Base-by-base conservation (phyloP, 2,888 invertebrate genomes). In the Chalcis sispes region DNA sequence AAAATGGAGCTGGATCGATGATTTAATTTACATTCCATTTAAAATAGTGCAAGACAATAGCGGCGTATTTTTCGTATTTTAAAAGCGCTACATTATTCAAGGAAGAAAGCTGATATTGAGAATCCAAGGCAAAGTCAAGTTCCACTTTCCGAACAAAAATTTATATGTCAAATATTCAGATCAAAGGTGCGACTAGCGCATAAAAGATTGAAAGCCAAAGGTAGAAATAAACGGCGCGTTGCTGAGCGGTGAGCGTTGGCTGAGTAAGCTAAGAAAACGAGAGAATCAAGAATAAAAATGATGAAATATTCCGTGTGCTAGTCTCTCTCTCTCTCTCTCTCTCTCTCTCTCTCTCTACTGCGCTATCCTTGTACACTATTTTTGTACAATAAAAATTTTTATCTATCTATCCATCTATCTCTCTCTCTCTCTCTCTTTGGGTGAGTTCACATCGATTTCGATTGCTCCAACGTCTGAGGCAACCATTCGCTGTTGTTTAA, bases 111-210 rank as follows among this genome's bases (percentile, higher is more conserved):
- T 58, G 27, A 66, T 27, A 48, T 10, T 8, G 18, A 50, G 5
- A 4, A 27, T n/a, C 25, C 1, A 25, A 25, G 32, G n/a, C 10
- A 8, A 1, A 15, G 13, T 15, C 27, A 29, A 62, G 27, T 71
- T 36, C 71, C n/a, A 71, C 42, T 52, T 42, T 50, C 20, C 8
- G 27, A 40, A 13, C 50, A 54, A 71, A 62, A 62, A 54, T 71
- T 40, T 59, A 42, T 71, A 61, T 62, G n/a, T 71, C 71, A 62
- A 71, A 70, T 70, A 70, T 70, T 71, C 54, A 54, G 62, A 62
- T 62, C 42, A 71, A 62, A 71, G 62, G 54, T 54, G 42, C 27
- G 40, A 71, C 52, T 52, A 27, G 40, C 42, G 13, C 15, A 29
- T 54, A n/a, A 62, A 42, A 54, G 71, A 62, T 62, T 50, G 69